phyloP scores from a whole-genome alignment of 2,797 vertebrate species.

The Anguilla marmorata region DNA sequence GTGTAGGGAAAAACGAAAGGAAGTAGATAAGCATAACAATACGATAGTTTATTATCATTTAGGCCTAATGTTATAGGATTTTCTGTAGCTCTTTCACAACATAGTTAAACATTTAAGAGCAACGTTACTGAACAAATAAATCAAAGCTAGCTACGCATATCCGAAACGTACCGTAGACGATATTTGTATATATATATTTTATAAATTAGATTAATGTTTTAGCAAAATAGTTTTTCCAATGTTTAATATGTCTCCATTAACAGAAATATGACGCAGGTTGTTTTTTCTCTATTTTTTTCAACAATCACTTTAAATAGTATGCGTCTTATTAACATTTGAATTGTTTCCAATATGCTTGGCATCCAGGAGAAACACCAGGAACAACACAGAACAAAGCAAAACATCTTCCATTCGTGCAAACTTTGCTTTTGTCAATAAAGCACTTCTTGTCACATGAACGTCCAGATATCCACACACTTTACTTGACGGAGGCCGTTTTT shows the following conservation, averaged over 20 bases:
- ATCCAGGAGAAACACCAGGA: slow-evolving; percentile 51
- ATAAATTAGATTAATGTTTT: slow-evolving; percentile 28
- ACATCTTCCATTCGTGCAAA: slow-evolving; percentile 72
- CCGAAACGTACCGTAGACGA: slow-evolving; percentile 22
- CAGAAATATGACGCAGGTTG: slow-evolving; percentile 56
- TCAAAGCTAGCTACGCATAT: slow-evolving; percentile 50
- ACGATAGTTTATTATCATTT: slow-evolving; percentile 28
- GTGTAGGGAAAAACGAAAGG: neutral
- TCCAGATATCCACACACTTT: slow-evolving; percentile 66
- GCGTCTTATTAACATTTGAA: slow-evolving; percentile 51
- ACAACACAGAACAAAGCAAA: slow-evolving; percentile 56
- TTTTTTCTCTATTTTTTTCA: slow-evolving; percentile 42
- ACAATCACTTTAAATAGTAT: slow-evolving; percentile 55
- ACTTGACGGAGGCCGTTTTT: slow-evolving; percentile 65
- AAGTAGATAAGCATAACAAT: slow-evolving; percentile 26
- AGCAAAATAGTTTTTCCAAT: slow-evolving; percentile 28
- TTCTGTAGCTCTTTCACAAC: slow-evolving; percentile 29
- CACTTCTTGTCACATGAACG: slow-evolving; percentile 76
- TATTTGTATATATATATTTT: slow-evolving; percentile 31
- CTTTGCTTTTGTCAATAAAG: slow-evolving; percentile 77
- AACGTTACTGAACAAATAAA: slow-evolving; percentile 48
- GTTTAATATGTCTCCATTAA: slow-evolving; percentile 42
- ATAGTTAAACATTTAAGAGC: slow-evolving; percentile 41
- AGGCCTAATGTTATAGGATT: slow-evolving; percentile 14
- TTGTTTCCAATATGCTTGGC: slow-evolving; percentile 55